A percentile compares a stretch with the other conserved stretches of the same genome.
These are phyloP conservation scores for Cryptomyrus ogoouensis DNA, from an alignment of 2,113 vertebrate genomes.

Conservation along the genomic window DNA sequence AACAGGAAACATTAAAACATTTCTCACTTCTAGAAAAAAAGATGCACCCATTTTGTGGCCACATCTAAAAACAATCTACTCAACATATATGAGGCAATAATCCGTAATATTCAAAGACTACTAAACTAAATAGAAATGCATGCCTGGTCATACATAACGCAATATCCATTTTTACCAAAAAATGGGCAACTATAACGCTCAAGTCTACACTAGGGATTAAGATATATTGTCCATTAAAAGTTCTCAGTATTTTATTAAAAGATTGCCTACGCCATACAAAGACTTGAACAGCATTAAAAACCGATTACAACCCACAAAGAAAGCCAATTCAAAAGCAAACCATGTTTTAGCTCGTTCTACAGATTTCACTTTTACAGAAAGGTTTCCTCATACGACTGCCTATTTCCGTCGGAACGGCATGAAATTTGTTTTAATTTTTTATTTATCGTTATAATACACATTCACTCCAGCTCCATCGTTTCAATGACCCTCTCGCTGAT, in stretches of 20 bases:
- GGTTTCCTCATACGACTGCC: neutral
- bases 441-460: neutral
- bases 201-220: neutral
- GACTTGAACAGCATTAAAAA: neutral
- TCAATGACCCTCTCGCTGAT: neutral
- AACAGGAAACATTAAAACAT: neutral
- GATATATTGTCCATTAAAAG: neutral
- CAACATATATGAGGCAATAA: neutral
- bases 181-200: too few relatives aligned
- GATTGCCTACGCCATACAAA: neutral
- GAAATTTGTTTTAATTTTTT: neutral
- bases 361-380: neutral
- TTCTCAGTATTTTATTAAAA: neutral
- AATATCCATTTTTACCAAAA: neutral
- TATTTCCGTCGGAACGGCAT: neutral
- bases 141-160: neutral
- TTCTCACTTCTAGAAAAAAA: neutral
- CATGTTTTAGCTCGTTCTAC: neutral
- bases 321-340: neutral
- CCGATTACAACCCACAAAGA: neutral
- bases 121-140: neutral
- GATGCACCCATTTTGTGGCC: neutral
- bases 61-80: neutral
- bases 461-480: neutral
- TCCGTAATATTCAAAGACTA: neutral